Conservation (phyloP, 2,797 vertebrate genomes). For the Myoxocephalus aenaeus region DNA sequence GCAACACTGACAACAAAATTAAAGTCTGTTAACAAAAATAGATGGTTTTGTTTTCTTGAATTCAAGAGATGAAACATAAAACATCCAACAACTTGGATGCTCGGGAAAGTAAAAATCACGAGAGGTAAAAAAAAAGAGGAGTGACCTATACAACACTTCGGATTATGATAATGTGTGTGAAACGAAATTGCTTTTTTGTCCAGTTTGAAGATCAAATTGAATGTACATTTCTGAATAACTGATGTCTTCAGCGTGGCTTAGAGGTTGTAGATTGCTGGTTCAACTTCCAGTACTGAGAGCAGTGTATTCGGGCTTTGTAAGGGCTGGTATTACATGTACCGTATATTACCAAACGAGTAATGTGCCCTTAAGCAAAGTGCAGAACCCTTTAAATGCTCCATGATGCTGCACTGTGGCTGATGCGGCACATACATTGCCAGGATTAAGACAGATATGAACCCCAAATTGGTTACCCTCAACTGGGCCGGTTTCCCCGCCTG, state of each 20-base stretch:
- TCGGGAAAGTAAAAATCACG: conserved; percentile 28
- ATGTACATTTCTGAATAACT: neutral
- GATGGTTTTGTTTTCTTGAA: conserved; percentile 69
- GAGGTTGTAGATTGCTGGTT: conserved; percentile 10
- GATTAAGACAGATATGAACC: neutral
- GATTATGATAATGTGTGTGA: conserved; percentile 27
- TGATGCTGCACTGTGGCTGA: neutral
- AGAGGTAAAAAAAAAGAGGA: conserved; percentile 34
- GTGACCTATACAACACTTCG: conserved; percentile 48
- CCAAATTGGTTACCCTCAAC: neutral
- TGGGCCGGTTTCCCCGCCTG: neutral
- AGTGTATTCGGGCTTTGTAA: neutral
- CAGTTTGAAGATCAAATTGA: conserved; percentile 11
- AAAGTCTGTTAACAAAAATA: conserved; percentile 79
- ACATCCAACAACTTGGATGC: conserved; percentile 54
- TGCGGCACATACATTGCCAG: neutral
- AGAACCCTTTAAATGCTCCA: neutral
- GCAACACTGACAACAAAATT: conserved; percentile 75
- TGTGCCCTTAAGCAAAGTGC: neutral
- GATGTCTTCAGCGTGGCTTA: neutral
- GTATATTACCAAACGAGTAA: neutral
- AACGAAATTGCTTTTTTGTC: conserved; percentile 27
- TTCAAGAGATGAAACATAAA: conserved; percentile 63
- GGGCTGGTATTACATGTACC: neutral
- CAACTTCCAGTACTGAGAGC: neutral